Conservation (phyloP, 1,140 invertebrate species). For the Drosophila chauvacae region DNA sequence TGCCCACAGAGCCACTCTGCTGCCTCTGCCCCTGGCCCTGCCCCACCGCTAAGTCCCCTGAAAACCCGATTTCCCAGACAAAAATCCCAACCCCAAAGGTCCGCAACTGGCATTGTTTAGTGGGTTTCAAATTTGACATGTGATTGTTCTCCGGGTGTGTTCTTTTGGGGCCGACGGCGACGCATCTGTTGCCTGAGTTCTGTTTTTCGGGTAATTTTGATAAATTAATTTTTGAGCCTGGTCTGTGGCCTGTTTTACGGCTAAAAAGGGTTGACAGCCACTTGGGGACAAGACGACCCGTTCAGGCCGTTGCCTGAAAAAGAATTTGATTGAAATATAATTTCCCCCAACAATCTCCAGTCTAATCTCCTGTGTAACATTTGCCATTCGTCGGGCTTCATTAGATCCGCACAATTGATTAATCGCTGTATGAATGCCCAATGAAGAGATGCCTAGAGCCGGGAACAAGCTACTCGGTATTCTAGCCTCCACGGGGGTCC, state of each 20-base stretch:
- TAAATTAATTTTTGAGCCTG: constrained; percentile 79
- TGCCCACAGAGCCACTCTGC: constrained; percentile 61
- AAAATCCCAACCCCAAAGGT: constrained; percentile 33
- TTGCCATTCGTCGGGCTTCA: constrained; percentile 55
- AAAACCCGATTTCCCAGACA: constrained; percentile 2
- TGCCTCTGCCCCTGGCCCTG: constrained; percentile 31
- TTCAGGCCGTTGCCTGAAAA: neutral
- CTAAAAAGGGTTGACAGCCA: constrained; percentile 75
- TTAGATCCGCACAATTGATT: constrained; percentile 63
- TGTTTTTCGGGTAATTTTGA: constrained; percentile 70
- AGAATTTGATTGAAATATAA: constrained; percentile 79
- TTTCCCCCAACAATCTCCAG: constrained; percentile 44
- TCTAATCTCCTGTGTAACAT: constrained; percentile 71
- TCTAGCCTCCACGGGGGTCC: neutral
- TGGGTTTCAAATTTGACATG: constrained; percentile 81
- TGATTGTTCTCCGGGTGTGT: constrained; percentile 69
- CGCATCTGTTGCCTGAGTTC: constrained; percentile 58
- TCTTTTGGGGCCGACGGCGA: constrained; percentile 3
- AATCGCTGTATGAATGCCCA: constrained; percentile 39
- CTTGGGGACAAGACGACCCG: constrained; percentile 56
- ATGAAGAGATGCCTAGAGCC: neutral
- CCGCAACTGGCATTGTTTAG: constrained; percentile 64
- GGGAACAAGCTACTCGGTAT: neutral
- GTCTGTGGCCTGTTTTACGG: constrained; percentile 36
- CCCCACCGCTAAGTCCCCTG: constrained; percentile 18